Conservation (phyloP, 2,888 invertebrate species). For the Cordilura impudica region DNA sequence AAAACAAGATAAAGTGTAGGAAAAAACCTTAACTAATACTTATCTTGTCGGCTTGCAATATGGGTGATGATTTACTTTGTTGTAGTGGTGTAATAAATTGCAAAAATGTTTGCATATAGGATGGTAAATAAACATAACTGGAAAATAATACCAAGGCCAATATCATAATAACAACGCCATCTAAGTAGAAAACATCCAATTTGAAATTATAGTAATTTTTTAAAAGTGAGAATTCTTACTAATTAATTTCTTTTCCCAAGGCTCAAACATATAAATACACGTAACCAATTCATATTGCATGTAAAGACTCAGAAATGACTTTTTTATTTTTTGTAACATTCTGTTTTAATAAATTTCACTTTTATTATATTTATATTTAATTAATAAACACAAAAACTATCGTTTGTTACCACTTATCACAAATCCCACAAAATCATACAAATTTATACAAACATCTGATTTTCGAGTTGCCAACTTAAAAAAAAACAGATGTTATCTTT, state of each 20-base stretch:
- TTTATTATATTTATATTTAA: background rate
- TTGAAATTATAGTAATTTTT: too few species aligned
- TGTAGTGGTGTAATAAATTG: conserved; percentile 72
- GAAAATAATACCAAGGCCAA: conserved; percentile 80
- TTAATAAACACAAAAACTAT: background rate
- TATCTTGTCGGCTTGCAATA: conserved; percentile 69
- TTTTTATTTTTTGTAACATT: conserved; percentile 65
- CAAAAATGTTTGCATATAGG: conserved; percentile 78
- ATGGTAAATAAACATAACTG: conserved; percentile 80
- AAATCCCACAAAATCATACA: too few species aligned
- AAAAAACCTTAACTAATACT: conserved; percentile 65
- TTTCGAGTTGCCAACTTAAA: too few species aligned
- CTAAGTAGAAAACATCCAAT: conserved; percentile 69
- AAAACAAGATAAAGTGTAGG: background rate
- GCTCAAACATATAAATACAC: conserved; percentile 79
- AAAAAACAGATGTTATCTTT: too few species aligned
- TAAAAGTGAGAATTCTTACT: conserved; percentile 69
- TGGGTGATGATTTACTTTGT: conserved; percentile 60
- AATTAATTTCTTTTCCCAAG: conserved; percentile 78
- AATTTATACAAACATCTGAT: too few species aligned
- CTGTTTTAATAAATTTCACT: background rate
- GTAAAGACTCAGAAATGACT: conserved; percentile 71
- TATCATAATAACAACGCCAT: conserved; percentile 79
- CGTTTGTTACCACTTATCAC: too few species aligned
- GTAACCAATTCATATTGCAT: conserved; percentile 78